Evolutionary conservation across 2,888 invertebrate genomes (phyloP).

Genomic region (Xanthorhoe spadicearia): DNA sequence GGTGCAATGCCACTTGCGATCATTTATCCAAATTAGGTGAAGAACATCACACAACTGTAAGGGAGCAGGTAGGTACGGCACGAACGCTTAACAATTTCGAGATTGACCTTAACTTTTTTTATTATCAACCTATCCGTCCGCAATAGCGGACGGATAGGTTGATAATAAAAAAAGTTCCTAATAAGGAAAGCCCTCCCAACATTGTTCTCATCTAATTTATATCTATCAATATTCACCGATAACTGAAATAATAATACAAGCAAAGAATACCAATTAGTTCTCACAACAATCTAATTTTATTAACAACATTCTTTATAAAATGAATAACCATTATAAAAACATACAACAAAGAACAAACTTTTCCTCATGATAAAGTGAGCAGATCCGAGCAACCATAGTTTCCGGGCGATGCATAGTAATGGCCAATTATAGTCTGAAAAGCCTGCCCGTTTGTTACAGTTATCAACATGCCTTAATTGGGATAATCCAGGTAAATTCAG

Average conservation of each 20-base stretch:
- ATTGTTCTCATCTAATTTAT: too few species aligned
- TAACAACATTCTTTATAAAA: background rate
- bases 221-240: too few species aligned
- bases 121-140: too few species aligned
- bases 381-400: constrained; percentile 8
- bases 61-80: too few species aligned
- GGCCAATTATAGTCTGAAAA: constrained; percentile 41
- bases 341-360: constrained; percentile 2
- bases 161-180: too few species aligned
- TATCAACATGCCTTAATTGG: constrained; percentile 45
- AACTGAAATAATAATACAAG: background rate
- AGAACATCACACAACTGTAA: too few species aligned
- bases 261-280: background rate
- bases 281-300: background rate
- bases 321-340: background rate
- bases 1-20: too few species aligned
- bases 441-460: constrained; percentile 37
- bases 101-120: too few species aligned
- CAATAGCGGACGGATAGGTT: too few species aligned
- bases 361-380: constrained; percentile 11
- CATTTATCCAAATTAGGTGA: too few species aligned
- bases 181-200: too few species aligned
- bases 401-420: constrained; percentile 42
- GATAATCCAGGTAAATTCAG: constrained; percentile 43
- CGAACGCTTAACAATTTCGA: too few species aligned